A percentile compares a stretch with the other conserved stretches of the same genome.
These are phyloP conservation scores for Falco peregrinus DNA, from an alignment of 2,797 vertebrate genomes.

Conservation along the genomic window DNA sequence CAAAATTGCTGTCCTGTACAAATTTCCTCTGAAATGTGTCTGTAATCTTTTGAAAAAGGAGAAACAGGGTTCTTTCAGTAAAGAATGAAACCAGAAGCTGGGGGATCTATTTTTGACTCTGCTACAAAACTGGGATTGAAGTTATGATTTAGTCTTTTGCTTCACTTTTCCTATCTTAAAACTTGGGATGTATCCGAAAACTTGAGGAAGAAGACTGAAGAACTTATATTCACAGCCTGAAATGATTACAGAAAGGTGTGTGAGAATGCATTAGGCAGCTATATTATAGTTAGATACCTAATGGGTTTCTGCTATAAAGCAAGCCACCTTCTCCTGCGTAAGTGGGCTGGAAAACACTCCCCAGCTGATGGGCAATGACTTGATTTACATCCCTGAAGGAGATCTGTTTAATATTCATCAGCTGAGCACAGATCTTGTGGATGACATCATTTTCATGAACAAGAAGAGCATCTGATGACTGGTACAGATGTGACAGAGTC, in stretches of 20 bases:
- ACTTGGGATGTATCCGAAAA: background rate
- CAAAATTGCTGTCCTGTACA: background rate
- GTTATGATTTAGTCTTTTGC: background rate
- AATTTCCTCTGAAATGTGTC: background rate
- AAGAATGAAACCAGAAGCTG: background rate
- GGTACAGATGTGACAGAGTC: conserved; percentile 91
- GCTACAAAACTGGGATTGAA: background rate
- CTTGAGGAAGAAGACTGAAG: background rate
- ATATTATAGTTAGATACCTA: conserved; percentile 77
- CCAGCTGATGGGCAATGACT: conserved; percentile 94
- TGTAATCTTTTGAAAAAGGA: background rate
- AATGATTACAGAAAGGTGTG: background rate
- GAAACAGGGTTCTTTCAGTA: background rate
- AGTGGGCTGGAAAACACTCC: conserved; percentile 88
- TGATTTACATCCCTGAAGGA: conserved; percentile 89
- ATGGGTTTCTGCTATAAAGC: conserved; percentile 84
- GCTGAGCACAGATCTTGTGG: conserved; percentile 89
- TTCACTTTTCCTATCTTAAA: background rate
- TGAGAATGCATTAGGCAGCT: background rate
- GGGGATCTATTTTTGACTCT: background rate
- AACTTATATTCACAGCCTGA: background rate
- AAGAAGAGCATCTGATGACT: conserved; percentile 90
- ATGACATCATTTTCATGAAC: conserved; percentile 93
- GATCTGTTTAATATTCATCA: conserved; percentile 92
- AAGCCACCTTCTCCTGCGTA: conserved; percentile 72